A percentile compares a stretch with the other conserved stretches of the same genome.
Conservation (phyloP, 2,797 vertebrate species). For the Sus cebifrons region DNA sequence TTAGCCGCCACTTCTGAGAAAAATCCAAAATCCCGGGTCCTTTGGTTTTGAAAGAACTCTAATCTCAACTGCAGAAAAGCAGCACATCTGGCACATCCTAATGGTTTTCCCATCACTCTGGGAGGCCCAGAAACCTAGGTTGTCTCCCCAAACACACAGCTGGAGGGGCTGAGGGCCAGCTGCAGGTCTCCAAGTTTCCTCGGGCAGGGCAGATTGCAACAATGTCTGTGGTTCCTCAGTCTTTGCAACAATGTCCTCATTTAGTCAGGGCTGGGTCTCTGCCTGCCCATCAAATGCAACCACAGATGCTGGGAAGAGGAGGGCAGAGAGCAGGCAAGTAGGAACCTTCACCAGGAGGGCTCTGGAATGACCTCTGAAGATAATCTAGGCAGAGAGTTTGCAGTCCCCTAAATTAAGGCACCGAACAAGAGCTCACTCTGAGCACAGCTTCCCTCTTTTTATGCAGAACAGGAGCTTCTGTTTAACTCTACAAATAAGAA, state of each 20-base stretch:
- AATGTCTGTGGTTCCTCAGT: not conserved
- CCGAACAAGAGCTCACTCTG: not conserved
- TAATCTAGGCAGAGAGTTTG: not conserved
- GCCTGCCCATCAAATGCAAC: not conserved
- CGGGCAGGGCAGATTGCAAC: not conserved
- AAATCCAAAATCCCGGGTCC: not conserved
- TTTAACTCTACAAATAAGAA: conserved; percentile 1
- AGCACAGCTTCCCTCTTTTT: not conserved
- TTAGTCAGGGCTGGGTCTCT: not conserved
- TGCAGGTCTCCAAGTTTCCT: not conserved
- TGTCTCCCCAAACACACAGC: not conserved
- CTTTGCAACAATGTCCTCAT: conserved; percentile 59
- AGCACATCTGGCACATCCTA: not conserved
- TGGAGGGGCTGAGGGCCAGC: not conserved
- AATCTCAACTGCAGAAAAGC: not conserved
- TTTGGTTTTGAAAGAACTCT: conserved; percentile 20
- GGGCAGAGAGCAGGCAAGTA: not conserved
- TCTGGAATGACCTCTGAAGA: not conserved
- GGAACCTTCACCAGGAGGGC: not conserved
- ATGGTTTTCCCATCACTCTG: not conserved
- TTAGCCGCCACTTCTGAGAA: not conserved
- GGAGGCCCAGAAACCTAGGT: not conserved
- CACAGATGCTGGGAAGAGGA: not conserved
- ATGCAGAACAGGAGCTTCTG: not conserved
- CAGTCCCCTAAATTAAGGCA: not conserved